Conservation (phyloP, 2,113 vertebrate genomes). For the Prolemur simus region DNA sequence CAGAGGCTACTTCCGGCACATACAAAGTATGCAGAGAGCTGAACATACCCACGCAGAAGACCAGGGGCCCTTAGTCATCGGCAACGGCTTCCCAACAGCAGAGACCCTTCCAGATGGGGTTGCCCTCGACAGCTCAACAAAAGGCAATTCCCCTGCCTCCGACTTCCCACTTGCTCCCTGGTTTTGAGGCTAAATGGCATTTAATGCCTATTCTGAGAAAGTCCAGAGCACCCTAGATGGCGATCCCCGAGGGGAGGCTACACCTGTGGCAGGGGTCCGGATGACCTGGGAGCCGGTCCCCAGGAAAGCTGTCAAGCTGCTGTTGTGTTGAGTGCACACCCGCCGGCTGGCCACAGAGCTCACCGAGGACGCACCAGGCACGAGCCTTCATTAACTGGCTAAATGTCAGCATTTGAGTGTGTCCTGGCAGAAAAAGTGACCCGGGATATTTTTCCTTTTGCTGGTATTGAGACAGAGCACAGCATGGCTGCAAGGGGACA, state of each 20-base stretch:
- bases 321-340: too few relatives aligned
- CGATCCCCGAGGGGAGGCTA: not conserved
- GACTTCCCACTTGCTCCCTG: not conserved
- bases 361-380: not conserved
- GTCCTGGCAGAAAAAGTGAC: not conserved
- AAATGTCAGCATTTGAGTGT: not conserved
- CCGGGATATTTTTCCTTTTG: not conserved
- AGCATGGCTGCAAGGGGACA: not conserved
- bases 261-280: not conserved
- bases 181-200: not conserved
- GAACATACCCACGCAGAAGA: accelerated
- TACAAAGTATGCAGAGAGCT: accelerated
- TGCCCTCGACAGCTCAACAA: accelerated
- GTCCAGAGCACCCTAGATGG: accelerated
- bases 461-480: not conserved
- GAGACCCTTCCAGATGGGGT: accelerated
- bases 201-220: not conserved
- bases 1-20: not conserved
- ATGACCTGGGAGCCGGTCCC: not conserved
- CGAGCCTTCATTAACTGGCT: not conserved
- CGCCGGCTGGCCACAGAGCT: not conserved
- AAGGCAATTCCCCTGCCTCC: not conserved
- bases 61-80: not conserved
- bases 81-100: accelerated
- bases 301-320: not conserved